Evolutionary conservation across 2,888 invertebrate species (phyloP).

Genomic region (Trilocha varians): DNA sequence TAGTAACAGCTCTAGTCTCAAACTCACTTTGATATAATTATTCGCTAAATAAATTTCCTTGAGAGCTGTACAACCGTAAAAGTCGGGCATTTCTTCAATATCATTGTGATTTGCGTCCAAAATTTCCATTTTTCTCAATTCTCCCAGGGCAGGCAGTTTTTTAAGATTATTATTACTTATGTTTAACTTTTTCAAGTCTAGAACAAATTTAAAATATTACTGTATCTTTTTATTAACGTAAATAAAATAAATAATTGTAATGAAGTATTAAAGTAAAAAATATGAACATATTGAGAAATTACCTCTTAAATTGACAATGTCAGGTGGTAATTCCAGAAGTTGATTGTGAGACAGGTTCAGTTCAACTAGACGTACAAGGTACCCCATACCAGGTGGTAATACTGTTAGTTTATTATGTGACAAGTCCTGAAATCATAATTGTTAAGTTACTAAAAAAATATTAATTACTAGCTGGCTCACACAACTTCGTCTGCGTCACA

Average conservation of each 20-base stretch:
- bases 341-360: conserved; percentile 83
- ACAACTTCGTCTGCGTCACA: no score
- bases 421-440: conserved; percentile 83
- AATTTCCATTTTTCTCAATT: conserved; percentile 81
- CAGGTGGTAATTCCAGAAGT: conserved; percentile 82
- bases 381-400: conserved; percentile 88
- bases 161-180: conserved; percentile 81
- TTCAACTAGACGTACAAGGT: conserved; percentile 82
- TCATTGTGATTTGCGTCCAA: conserved; percentile 89
- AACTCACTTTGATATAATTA: conserved; percentile 81
- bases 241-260: neutral
- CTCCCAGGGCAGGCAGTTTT: conserved; percentile 78
- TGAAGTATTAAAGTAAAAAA: neutral
- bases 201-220: conserved; percentile 16
- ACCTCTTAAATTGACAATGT: conserved; percentile 89
- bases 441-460: no score
- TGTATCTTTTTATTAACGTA: neutral
- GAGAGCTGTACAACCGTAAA: conserved; percentile 82
- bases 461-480: no score
- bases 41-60: conserved; percentile 88
- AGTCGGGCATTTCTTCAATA: conserved; percentile 81
- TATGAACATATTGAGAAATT: conserved; percentile 37
- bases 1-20: no score
- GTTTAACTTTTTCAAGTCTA: conserved; percentile 81
- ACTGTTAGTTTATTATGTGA: conserved; percentile 82